Evolutionary conservation across 2,113 vertebrate genomes (phyloP).

Genomic region (Prunella himalayana): DNA sequence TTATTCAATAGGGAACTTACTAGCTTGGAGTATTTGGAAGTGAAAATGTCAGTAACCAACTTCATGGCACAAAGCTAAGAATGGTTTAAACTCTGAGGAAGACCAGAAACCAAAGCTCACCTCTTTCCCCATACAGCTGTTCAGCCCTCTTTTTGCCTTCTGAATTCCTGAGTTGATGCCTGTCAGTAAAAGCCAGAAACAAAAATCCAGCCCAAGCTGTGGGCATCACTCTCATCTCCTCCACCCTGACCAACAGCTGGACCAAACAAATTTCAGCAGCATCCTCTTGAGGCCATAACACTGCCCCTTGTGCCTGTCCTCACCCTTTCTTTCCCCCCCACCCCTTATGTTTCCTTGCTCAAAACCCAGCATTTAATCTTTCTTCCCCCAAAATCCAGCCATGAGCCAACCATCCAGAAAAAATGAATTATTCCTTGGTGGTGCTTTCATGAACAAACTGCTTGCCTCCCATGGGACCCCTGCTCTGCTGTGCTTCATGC

Average conservation of each 20-base stretch:
- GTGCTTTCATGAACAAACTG: neutral
- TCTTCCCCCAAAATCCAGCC: neutral
- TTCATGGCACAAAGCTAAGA: neutral
- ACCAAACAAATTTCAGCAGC: neutral
- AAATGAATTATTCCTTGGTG: neutral
- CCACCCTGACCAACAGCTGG: too few relatives aligned
- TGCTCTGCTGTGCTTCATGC: neutral
- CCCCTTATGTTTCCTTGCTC: neutral
- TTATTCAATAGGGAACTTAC: neutral
- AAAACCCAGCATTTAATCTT: neutral
- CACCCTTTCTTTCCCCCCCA: neutral
- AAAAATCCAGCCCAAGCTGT: neutral
- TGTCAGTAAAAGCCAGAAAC: neutral
- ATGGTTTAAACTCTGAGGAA: neutral
- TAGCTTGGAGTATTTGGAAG: neutral
- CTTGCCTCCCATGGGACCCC: neutral
- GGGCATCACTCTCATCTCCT: neutral
- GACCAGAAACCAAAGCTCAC: neutral
- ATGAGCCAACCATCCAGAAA: neutral
- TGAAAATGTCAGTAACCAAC: neutral
- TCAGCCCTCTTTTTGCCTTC: neutral
- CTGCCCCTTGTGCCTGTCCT: neutral
- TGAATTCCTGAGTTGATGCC: neutral
- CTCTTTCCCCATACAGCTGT: neutral
- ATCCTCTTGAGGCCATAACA: neutral